These are phyloP conservation scores for Amniataba percoides DNA, from an alignment of 2,797 vertebrate genomes.

Conservation along the genomic window DNA sequence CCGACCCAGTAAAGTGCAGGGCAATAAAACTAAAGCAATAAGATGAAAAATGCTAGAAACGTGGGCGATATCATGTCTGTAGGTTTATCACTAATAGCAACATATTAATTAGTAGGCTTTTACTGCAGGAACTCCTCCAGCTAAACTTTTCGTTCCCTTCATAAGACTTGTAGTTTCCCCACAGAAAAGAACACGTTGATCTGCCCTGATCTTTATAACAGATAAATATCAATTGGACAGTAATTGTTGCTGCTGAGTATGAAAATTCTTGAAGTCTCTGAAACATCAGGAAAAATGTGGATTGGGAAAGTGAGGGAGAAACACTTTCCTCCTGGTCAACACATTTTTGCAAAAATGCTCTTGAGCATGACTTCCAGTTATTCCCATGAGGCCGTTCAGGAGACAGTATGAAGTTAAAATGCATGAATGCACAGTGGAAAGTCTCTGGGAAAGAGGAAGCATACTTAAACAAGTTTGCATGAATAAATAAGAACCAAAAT, in stretches of 20 bases:
- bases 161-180: not conserved
- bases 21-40: too few species aligned
- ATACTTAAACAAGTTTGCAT: not conserved
- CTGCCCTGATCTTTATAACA: not conserved
- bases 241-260: not conserved
- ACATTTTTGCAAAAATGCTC: not conserved
- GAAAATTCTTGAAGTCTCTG: not conserved
- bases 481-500: not conserved
- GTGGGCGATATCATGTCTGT: not conserved
- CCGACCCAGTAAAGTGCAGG: too few species aligned
- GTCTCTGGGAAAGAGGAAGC: not conserved
- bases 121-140: too few species aligned
- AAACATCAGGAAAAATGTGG: constrained; percentile 2
- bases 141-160: not conserved
- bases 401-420: not conserved
- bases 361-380: not conserved
- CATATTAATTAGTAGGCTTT: not conserved
- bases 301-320: not conserved
- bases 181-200: not conserved
- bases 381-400: not conserved
- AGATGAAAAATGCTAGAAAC: too few species aligned
- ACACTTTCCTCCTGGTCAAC: not conserved
- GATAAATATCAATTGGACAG: not conserved
- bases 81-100: not conserved
- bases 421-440: too few species aligned